These are phyloP conservation scores for Dolichoris vasculosae DNA, from an alignment of 1,140 invertebrate species.

Conservation along the genomic window DNA sequence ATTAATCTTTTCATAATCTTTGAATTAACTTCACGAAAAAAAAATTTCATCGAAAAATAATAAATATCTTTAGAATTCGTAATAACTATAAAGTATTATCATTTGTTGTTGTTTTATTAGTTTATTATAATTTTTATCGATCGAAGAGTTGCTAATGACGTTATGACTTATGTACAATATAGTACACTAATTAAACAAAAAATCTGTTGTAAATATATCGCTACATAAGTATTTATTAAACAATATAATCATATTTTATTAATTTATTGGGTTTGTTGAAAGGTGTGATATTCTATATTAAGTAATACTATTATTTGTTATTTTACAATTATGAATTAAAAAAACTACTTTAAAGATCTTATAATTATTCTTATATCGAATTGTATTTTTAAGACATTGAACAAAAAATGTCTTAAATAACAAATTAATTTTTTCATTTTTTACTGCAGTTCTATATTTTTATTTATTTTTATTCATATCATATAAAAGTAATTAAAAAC, in stretches of 20 bases:
- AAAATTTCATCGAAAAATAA: background rate
- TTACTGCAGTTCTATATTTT: background rate
- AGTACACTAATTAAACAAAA: too few species aligned
- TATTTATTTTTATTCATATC: conserved; percentile 16
- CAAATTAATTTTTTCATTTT: background rate
- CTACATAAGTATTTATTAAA: too few species aligned
- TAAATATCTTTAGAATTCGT: background rate
- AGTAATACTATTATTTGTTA: too few species aligned
- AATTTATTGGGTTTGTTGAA: too few species aligned
- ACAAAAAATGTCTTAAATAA: background rate
- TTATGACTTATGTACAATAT: too few species aligned
- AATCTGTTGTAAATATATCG: too few species aligned
- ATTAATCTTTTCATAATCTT: background rate
- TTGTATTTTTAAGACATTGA: background rate
- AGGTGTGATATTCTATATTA: too few species aligned
- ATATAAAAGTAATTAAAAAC: background rate
- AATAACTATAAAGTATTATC: background rate
- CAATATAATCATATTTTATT: too few species aligned
- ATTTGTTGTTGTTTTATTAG: background rate
- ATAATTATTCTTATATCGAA: background rate
- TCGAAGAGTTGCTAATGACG: background rate
- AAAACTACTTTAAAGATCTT: background rate
- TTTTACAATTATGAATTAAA: too few species aligned
- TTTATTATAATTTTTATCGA: background rate
- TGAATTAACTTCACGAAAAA: background rate